Conservation (phyloP, 2,888 invertebrate species). For the Diaperis boleti region DNA sequence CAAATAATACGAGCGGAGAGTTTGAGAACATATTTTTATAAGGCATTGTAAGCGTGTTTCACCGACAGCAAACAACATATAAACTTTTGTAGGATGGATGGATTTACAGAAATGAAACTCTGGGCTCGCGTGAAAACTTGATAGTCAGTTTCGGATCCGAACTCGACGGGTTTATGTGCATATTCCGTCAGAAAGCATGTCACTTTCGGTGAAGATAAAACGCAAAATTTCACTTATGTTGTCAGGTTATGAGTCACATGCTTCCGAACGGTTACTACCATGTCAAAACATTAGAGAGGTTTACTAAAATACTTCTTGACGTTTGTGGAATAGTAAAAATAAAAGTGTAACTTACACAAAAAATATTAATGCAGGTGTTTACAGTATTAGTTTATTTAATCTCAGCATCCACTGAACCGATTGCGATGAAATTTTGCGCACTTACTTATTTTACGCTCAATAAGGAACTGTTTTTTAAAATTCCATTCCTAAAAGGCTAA, state of each 20-base stretch:
- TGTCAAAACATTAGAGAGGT: constrained; percentile 49
- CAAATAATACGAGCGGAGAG: too few relatives aligned
- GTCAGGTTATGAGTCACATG: constrained; percentile 49
- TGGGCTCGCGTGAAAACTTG: constrained; percentile 7
- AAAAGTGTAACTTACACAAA: constrained; percentile 7
- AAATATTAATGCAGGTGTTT: too few relatives aligned
- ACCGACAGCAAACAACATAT: background rate
- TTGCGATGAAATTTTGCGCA: too few relatives aligned
- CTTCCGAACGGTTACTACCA: constrained; percentile 23
- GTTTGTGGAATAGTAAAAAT: constrained; percentile 12
- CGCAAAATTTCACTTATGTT: constrained; percentile 52
- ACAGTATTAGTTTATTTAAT: too few relatives aligned
- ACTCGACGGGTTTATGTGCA: constrained; percentile 38
- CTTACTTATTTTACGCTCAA: too few relatives aligned
- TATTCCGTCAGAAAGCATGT: constrained; percentile 46
- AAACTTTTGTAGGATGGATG: too few relatives aligned
- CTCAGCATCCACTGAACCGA: too few relatives aligned
- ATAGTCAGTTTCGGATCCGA: constrained; percentile 29
- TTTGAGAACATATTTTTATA: too few relatives aligned
- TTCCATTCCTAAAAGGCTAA: too few relatives aligned
- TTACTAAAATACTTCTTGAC: constrained; percentile 23
- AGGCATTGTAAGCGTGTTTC: background rate
- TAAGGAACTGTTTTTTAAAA: too few relatives aligned
- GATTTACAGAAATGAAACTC: constrained; percentile 24
- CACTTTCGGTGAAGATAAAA: constrained; percentile 46